Percentiles rank a stretch among this genome's conserved stretches.
phyloP scores from a whole-genome alignment of 2,113 vertebrate genomes.

The Natator depressus region DNA sequence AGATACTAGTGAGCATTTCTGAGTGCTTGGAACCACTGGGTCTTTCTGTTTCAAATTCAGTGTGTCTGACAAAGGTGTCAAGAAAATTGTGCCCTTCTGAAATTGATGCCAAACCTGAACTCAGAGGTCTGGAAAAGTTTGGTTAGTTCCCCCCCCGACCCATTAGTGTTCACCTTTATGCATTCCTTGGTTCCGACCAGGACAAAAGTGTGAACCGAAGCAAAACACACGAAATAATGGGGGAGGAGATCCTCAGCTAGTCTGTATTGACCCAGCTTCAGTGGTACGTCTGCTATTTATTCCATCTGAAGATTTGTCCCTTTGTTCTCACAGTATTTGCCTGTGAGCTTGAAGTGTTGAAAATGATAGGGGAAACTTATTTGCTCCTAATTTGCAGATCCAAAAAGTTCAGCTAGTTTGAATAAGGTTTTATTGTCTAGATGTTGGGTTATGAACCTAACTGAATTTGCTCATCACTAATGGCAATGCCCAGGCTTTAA shows the following conservation, averaged over 20 bases:
- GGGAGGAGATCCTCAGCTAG: background rate
- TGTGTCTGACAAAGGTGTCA: background rate
- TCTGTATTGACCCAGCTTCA: accelerated
- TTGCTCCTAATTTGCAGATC: background rate
- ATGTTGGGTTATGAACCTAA: background rate
- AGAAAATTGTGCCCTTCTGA: background rate
- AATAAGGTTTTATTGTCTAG: background rate
- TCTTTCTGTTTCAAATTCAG: background rate
- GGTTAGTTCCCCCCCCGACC: background rate
- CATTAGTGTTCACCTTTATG: background rate
- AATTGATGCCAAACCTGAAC: background rate
- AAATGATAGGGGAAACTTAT: background rate
- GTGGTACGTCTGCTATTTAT: accelerated
- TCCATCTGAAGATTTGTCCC: no score
- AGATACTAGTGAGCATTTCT: no score
- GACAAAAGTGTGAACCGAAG: accelerated
- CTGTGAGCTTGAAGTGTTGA: background rate
- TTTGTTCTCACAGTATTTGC: accelerated
- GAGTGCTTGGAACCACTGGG: background rate
- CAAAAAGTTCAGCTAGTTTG: background rate
- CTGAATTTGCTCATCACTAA: background rate
- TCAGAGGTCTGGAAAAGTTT: background rate
- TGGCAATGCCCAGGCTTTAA: accelerated
- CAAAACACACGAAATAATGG: background rate
- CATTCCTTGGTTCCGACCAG: accelerated